These are phyloP conservation scores for Anhinga rufa DNA, from an alignment of 2,113 vertebrate species.

Conservation along the genomic window DNA sequence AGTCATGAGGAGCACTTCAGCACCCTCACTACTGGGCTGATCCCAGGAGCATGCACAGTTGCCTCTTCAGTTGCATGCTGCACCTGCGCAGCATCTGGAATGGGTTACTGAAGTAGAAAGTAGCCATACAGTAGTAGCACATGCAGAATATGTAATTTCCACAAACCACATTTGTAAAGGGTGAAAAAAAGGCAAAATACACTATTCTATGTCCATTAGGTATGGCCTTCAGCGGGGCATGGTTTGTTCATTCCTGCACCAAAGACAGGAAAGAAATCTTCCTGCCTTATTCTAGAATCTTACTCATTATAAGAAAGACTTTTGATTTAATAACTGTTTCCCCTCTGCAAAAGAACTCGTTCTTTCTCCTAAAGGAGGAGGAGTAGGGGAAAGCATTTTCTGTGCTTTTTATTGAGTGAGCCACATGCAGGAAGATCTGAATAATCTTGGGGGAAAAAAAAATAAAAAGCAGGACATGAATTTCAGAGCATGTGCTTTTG, in stretches of 20 bases:
- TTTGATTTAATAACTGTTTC: slow-evolving; percentile 18
- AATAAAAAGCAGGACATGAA: not conserved
- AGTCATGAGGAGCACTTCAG: rapidly evolving
- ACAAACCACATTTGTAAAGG: not conserved
- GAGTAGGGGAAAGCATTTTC: not conserved
- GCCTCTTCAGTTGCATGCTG: not conserved
- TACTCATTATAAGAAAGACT: not conserved
- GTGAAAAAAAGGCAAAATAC: not conserved
- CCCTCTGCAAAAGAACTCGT: not conserved
- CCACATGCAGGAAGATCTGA: slow-evolving; percentile 34
- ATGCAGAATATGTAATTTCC: not conserved
- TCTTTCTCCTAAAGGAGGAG: not conserved
- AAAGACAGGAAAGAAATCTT: not conserved
- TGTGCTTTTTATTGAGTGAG: slow-evolving; percentile 8
- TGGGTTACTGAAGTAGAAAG: not conserved
- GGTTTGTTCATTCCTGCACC: not conserved
- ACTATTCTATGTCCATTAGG: not conserved
- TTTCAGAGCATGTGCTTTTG: slow-evolving; percentile 59
- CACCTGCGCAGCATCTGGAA: not conserved
- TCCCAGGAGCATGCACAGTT: not conserved
- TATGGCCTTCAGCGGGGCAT: not conserved
- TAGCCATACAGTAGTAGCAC: not conserved
- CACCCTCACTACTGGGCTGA: not conserved
- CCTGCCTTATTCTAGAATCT: not conserved
- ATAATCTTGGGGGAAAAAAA: slow-evolving; percentile 8